Percentiles rank a stretch among this genome's conserved stretches.
phyloP scores from a whole-genome alignment of 2,113 vertebrate species.

The Brachypodius melanocephalos region DNA sequence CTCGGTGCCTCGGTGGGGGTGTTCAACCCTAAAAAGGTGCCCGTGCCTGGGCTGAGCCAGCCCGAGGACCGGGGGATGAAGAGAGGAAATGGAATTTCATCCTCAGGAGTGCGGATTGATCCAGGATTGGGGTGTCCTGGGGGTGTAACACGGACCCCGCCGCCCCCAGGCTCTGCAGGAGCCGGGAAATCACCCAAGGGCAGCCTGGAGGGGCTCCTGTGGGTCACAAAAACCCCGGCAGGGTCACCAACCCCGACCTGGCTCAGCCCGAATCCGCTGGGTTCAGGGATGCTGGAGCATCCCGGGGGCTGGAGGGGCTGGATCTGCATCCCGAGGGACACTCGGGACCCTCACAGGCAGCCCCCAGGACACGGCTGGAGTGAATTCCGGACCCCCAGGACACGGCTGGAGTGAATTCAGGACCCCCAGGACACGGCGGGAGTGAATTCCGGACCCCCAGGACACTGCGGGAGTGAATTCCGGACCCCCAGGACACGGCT shows the following conservation, averaged over 20 bases:
- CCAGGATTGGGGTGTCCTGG: background rate
- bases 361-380: rapidly evolving
- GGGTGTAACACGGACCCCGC: background rate
- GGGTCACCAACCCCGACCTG: background rate
- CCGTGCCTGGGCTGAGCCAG: background rate
- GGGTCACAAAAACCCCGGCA: background rate
- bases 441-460: too few relatives aligned
- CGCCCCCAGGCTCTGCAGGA: background rate
- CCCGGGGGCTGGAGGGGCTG: background rate
- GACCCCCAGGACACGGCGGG: too few relatives aligned
- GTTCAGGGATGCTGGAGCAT: background rate
- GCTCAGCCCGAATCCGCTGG: background rate
- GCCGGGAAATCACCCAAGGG: background rate
- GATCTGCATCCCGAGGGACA: background rate
- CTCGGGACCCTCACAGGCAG: background rate
- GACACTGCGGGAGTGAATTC: too few relatives aligned
- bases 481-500: rapidly evolving
- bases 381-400: background rate
- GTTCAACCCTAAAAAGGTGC: background rate
- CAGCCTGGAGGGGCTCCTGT: background rate
- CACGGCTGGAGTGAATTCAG: background rate
- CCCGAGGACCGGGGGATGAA: background rate
- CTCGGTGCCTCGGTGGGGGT: background rate
- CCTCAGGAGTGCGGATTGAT: background rate
- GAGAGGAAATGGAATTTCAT: background rate